These are phyloP conservation scores for Coronaproctus castanopsis DNA, from an alignment of 2,888 invertebrate species.

Conservation along the genomic window DNA sequence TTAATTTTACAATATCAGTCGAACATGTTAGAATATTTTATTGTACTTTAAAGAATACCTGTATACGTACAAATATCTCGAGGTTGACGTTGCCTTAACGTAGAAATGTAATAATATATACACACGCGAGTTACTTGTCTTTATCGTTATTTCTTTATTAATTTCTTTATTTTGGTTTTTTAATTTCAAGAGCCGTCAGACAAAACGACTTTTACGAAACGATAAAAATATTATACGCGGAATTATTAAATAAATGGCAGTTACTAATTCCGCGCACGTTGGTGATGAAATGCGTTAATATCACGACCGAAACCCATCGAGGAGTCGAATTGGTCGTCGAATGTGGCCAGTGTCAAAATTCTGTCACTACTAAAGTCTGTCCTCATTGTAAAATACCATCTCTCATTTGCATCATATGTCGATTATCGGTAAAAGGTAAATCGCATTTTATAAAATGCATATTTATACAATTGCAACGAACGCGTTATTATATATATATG, in stretches of 20 bases:
- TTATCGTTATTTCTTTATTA: no score
- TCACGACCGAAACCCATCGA: constrained; percentile 27
- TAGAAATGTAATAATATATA: no score
- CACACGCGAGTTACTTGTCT: no score
- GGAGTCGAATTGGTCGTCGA: constrained; percentile 54
- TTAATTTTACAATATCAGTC: no score
- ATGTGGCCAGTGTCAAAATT: constrained; percentile 46
- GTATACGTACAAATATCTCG: no score
- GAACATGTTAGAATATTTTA: no score
- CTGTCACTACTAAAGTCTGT: constrained; percentile 48
- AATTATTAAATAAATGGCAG: constrained; percentile 69
- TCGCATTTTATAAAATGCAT: background rate
- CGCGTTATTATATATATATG: no score
- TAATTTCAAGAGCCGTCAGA: background rate
- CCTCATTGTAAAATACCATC: constrained; percentile 47
- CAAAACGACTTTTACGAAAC: constrained; percentile 18
- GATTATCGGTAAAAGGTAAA: constrained; percentile 60
- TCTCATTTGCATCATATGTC: constrained; percentile 65
- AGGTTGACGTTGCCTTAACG: no score
- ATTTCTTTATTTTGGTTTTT: no score
- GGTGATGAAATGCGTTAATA: constrained; percentile 20
- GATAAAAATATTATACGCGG: constrained; percentile 71
- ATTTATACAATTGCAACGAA: no score
- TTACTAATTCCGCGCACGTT: constrained; percentile 55
- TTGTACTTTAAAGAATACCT: no score